Evolutionary conservation across 2,888 invertebrate genomes (phyloP).

Genomic region (Slavum lentiscoides): DNA sequence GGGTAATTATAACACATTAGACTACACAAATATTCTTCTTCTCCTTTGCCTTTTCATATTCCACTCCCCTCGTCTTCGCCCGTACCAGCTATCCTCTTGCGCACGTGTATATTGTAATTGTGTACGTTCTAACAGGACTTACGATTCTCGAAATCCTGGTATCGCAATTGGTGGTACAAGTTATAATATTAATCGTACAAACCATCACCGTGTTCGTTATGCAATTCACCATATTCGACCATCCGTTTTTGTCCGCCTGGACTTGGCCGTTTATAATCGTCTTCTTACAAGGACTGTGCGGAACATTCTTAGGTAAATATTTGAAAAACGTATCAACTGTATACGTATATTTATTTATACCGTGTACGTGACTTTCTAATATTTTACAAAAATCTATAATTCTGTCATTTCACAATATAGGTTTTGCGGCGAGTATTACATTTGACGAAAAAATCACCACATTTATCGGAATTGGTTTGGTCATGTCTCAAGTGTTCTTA

Average conservation of each 20-base stretch:
- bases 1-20: conserved; percentile 51
- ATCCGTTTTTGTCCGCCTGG: conserved; percentile 33
- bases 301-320: conserved; percentile 42
- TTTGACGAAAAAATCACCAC: conserved; percentile 54
- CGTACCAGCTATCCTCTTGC: too few species aligned
- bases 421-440: conserved; percentile 50
- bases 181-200: conserved; percentile 56
- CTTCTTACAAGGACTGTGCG: conserved; percentile 40
- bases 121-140: conserved; percentile 54
- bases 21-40: too few species aligned
- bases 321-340: too few species aligned
- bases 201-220: conserved; percentile 51
- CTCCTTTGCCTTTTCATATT: too few species aligned
- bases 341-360: not conserved
- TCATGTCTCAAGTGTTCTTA: conserved; percentile 56
- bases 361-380: too few species aligned
- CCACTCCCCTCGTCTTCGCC: too few species aligned
- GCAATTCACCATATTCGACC: conserved; percentile 51
- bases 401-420: not conserved
- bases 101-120: not conserved
- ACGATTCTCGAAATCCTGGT: conserved; percentile 56
- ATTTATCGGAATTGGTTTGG: conserved; percentile 52
- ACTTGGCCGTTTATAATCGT: conserved; percentile 11
- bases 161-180: conserved; percentile 56
- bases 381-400: too few species aligned